A percentile compares a stretch with the other conserved stretches of the same genome.
Conservation (phyloP, 2,888 invertebrate genomes). For the Monopis laevigella region DNA sequence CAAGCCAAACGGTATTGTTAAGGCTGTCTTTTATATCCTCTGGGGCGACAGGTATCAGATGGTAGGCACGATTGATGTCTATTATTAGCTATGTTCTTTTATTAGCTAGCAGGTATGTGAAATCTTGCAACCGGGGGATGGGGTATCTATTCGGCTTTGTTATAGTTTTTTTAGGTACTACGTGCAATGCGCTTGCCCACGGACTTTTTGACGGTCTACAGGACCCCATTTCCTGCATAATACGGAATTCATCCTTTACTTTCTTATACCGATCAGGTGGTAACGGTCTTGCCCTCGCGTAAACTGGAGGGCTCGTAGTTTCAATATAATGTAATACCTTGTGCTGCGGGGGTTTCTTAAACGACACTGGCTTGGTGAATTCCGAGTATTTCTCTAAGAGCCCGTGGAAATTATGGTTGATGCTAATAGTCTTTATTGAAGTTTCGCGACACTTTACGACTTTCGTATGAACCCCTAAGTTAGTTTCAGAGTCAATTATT, state of each 20-base stretch:
- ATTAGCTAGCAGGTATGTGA: constrained; percentile 15
- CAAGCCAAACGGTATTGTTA: constrained; percentile 27
- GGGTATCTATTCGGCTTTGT: constrained; percentile 29
- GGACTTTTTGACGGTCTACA: constrained; percentile 36
- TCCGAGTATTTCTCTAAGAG: no score
- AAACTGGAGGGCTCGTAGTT: no score
- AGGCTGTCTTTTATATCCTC: constrained; percentile 32
- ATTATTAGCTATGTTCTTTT: constrained; percentile 24
- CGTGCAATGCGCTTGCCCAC: constrained; percentile 34
- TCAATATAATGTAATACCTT: no score
- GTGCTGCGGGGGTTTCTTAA: no score
- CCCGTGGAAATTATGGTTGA: no score
- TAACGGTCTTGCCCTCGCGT: no score
- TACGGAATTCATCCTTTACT: constrained; percentile 28
- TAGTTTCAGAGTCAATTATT: constrained; percentile 17
- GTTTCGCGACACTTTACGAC: no score
- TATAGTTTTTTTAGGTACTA: constrained; percentile 23
- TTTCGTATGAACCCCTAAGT: no score
- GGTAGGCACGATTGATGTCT: constrained; percentile 21
- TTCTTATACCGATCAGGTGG: constrained; percentile 26
- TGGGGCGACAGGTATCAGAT: constrained; percentile 2
- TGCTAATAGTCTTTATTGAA: no score
- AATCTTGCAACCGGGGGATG: constrained; percentile 27
- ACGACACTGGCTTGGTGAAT: no score
- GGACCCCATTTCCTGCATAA: constrained; percentile 30